Percentiles rank a stretch among this genome's conserved stretches.
Conservation (phyloP, 2,797 vertebrate species). For the Danio tinwini region DNA sequence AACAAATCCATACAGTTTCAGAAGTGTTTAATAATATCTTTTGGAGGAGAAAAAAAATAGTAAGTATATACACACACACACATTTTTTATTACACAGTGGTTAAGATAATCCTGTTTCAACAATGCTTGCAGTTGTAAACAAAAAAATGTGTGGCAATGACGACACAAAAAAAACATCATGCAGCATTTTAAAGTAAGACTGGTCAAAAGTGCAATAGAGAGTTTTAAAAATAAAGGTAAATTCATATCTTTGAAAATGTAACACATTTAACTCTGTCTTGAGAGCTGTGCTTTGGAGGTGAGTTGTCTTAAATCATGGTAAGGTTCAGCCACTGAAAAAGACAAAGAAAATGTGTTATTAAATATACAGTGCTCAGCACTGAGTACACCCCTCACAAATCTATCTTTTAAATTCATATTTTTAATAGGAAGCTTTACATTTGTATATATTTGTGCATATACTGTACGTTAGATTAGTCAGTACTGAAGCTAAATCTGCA, state of each 20-base stretch:
- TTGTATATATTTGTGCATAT: no score
- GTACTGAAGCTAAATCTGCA: no score
- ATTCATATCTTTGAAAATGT: background rate
- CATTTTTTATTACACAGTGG: constrained; percentile 32
- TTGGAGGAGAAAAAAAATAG: background rate
- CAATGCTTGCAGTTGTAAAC: constrained; percentile 21
- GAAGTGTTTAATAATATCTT: constrained; percentile 37
- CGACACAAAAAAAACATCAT: background rate
- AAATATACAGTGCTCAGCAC: background rate
- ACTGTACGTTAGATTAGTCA: no score
- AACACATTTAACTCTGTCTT: background rate
- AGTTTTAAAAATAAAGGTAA: constrained; percentile 4
- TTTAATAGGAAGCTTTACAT: no score
- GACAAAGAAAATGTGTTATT: background rate
- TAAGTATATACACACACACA: background rate
- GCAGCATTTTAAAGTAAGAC: background rate
- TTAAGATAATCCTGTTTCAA: background rate
- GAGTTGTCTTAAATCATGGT: constrained; percentile 74
- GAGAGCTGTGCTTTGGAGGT: background rate
- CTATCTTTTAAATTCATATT: no score
- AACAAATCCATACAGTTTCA: background rate
- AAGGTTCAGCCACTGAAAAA: constrained; percentile 77
- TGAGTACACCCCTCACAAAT: no score
- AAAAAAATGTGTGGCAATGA: background rate
- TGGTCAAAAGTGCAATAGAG: constrained; percentile 17